Evolutionary conservation across 2,797 vertebrate species (phyloP).

Genomic region (Fistularia commersonii): DNA sequence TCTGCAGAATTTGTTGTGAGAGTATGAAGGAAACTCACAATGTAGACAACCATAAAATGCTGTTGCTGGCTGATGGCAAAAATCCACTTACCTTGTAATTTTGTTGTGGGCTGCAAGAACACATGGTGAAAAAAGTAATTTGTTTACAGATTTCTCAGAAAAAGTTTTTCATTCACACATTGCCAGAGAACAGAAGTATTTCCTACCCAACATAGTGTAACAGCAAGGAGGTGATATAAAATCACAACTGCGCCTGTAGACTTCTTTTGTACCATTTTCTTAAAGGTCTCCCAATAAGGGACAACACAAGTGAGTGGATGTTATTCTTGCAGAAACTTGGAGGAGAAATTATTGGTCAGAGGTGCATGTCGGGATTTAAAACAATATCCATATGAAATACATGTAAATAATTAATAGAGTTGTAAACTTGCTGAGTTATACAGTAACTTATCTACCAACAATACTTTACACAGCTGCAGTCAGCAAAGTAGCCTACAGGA

Average conservation of each 20-base stretch:
- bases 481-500: not conserved
- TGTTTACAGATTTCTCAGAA: not conserved
- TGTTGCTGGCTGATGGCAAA: not conserved
- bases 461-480: constrained; percentile 24
- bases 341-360: not conserved
- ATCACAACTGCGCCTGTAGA: constrained; percentile 2
- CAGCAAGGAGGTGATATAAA: constrained; percentile 37
- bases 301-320: not conserved
- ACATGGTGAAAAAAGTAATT: not conserved
- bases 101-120: constrained; percentile 48
- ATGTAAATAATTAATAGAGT: constrained; percentile 59
- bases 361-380: constrained; percentile 1
- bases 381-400: constrained; percentile 3
- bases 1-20: constrained; percentile 55
- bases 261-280: constrained; percentile 42
- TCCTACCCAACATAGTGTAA: constrained; percentile 66
- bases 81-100: constrained; percentile 48
- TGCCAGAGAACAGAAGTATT: not conserved
- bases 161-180: not conserved
- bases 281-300: constrained; percentile 2
- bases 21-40: not conserved
- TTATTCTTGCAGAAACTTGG: no score
- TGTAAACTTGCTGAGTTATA: constrained; percentile 26
- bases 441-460: constrained; percentile 21
- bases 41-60: not conserved